Percentiles rank a stretch among this genome's conserved stretches.
phyloP scores from a whole-genome alignment of 2,888 invertebrate genomes.

The Sphaeridia pumilis region DNA sequence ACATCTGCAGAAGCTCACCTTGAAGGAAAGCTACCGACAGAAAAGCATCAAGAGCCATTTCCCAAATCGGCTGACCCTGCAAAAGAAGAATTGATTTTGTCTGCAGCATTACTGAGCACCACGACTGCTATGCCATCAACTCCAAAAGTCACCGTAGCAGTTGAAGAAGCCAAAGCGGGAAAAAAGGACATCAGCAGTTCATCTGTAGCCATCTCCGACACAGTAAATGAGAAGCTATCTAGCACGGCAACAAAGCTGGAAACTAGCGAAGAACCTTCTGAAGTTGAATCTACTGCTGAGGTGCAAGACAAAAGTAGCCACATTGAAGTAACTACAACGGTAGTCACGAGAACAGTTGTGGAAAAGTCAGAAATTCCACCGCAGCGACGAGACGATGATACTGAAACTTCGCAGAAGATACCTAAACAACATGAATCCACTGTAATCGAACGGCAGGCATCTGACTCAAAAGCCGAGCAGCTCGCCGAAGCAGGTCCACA shows the following conservation, averaged over 20 bases:
- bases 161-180: background rate
- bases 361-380: background rate
- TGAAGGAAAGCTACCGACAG: too few relatives aligned
- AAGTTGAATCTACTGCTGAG: background rate
- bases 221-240: background rate
- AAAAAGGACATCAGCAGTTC: background rate
- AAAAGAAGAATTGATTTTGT: background rate
- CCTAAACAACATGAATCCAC: too few relatives aligned
- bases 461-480: background rate
- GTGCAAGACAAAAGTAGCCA: slow-evolving; percentile 3
- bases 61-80: background rate
- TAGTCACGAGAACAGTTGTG: too few relatives aligned
- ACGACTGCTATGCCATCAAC: background rate
- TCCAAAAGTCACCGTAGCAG: background rate
- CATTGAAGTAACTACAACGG: background rate
- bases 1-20: too few relatives aligned
- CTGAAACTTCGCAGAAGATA: too few relatives aligned
- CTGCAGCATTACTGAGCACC: background rate
- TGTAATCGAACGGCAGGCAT: too few relatives aligned
- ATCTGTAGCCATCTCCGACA: background rate
- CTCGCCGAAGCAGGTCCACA: background rate
- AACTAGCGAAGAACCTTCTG: background rate
- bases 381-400: too few relatives aligned
- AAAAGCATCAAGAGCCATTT: too few relatives aligned
- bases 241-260: background rate